Base-by-base conservation (phyloP, 1,140 invertebrate species). In the Penaeus chinensis region DNA sequence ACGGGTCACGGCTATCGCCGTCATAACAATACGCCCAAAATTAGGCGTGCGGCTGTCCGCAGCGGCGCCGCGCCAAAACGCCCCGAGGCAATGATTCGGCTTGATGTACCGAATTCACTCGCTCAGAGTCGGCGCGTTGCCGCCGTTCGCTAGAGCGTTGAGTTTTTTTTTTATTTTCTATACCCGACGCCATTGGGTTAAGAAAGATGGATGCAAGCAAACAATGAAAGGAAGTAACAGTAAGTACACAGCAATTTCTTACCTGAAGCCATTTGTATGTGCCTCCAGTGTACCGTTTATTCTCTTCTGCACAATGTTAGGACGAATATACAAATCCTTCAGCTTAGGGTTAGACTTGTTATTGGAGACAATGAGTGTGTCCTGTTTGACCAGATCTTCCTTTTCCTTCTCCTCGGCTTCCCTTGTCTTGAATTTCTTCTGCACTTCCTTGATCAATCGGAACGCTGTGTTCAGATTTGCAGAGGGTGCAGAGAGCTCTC, bases 331-430 rank as follows among this genome's bases (percentile, higher is more conserved):
- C 22, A 99, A 93, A 94, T 99, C 99, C 92, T 99, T 99, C 1
- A 99, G 92, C 93, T 99, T 99, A 0, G 99, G 98, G 93, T 99
- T 99, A 88, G 97, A 97, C 93, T 99, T 99, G 92, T 98, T 98
- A 91, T 97, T 96, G 19, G 97, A 98, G 8, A 99, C 92, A 77
- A 99, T 94, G n/a, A 99, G 93, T 13, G 97, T 98, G 93, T 99
- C 99, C 93, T 99, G 99, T 93, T 99, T 99, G 0, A 99, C 98
- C 79, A 99, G 95, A 94, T 97, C 96, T 92, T 99, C 99, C 90
- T 99, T 99, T 92, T 99, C 99, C 90, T 97, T 95, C 93, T 99
- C 98, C 93, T 99, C 99, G 1, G 98, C 98, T 93, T 99, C 99
- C 85, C 98, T 94, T 0, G 98, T 99, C 93, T 99, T 99, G 92